These are phyloP conservation scores for Spermophilus dauricus DNA, from an alignment of 2,113 vertebrate genomes.

Conservation along the genomic window DNA sequence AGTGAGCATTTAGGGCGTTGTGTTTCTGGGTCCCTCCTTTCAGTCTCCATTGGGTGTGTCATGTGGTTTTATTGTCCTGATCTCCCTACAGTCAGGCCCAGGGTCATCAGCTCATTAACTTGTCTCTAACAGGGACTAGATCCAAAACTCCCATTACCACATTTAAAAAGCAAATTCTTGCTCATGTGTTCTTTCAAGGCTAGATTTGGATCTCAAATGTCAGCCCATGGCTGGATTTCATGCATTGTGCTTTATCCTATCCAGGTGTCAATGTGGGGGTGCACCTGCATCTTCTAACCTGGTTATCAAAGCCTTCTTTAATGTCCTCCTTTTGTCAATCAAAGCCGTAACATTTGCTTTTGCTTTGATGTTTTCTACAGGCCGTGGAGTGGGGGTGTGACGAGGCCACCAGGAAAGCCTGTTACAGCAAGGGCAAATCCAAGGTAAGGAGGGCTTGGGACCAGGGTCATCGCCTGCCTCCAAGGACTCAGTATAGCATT, in stretches of 20 bases:
- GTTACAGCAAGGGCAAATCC: slow-evolving; percentile 98
- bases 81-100: fast-evolving
- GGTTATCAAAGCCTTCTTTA: fast-evolving
- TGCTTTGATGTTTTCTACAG: slow-evolving; percentile 85
- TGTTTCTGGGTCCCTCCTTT: not conserved
- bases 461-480: not conserved
- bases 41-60: fast-evolving
- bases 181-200: fast-evolving
- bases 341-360: not conserved
- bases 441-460: slow-evolving; percentile 89
- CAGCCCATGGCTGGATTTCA: not conserved
- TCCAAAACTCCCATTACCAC: not conserved
- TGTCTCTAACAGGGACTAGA: not conserved
- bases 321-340: not conserved
- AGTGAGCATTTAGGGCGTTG: not conserved
- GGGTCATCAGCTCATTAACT: fast-evolving
- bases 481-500: fast-evolving
- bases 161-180: not conserved
- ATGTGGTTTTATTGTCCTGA: not conserved
- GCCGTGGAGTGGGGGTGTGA: slow-evolving; percentile 97
- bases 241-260: fast-evolving
- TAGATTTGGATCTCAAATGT: not conserved
- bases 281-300: fast-evolving
- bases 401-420: slow-evolving; percentile 96
- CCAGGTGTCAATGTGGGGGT: fast-evolving